phyloP scores from a whole-genome alignment of 2,113 vertebrate species.

The Gracilinanus agilis region DNA sequence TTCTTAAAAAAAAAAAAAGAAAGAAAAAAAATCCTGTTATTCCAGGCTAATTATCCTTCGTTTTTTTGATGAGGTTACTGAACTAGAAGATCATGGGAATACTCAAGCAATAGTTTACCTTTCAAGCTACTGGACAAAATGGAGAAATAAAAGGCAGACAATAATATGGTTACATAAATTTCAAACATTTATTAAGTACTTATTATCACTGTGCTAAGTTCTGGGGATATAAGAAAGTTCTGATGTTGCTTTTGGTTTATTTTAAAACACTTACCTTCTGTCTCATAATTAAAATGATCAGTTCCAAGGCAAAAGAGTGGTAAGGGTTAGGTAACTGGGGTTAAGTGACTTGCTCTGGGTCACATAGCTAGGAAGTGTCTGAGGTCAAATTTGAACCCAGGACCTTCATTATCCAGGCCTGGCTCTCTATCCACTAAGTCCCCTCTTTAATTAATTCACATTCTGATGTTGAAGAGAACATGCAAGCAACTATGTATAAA shows the following conservation, averaged over 20 bases:
- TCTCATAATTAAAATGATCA: too few relatives aligned
- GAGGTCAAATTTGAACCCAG: too few relatives aligned
- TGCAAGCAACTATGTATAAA: neutral
- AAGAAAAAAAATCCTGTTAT: too few relatives aligned
- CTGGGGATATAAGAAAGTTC: neutral
- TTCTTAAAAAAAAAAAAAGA: too few relatives aligned
- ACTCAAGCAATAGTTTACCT: neutral
- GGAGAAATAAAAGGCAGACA: neutral
- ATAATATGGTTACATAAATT: neutral
- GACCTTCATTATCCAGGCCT: too few relatives aligned
- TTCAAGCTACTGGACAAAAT: neutral
- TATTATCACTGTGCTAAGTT: neutral
- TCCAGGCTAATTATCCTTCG: neutral
- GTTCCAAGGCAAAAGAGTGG: too few relatives aligned
- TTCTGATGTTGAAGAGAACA: neutral
- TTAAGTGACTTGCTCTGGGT: too few relatives aligned
- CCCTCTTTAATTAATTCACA: neutral
- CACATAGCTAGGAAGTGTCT: too few relatives aligned
- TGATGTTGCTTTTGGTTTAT: neutral
- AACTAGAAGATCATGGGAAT: neutral
- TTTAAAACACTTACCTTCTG: neutral
- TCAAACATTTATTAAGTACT: neutral
- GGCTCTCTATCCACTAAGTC: neutral
- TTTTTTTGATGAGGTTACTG: neutral
- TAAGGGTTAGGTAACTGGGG: too few relatives aligned